Evolutionary conservation across 2,113 vertebrate species (phyloP), one percentile per base, ranked within the genome.

Genomic region (Irena cyanogastra): DNA sequence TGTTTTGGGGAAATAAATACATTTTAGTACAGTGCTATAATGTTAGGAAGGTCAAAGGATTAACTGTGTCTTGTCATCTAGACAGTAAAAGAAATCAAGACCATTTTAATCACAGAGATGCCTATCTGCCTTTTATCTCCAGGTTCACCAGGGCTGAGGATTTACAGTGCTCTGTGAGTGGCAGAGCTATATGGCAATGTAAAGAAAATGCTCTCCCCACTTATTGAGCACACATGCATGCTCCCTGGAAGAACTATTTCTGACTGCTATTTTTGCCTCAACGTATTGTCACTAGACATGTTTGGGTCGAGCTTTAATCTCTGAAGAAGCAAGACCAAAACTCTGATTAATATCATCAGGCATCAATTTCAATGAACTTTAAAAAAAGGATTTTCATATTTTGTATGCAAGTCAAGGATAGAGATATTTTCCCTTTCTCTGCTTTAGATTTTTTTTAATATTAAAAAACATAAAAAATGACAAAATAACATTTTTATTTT

Each of bases 51-150:
- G 87, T 72, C 59, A 87, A 50, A 72, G 69, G 63, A 93, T 60
- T 94, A 91, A 88, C 83, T 95, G 5, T 66, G 52, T 31, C 77
- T 83, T 93, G 84, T 93, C 93, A 85, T 68, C 78, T 47, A 88
- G 65, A 49, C 68, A 93, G 44, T 77, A 72, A 70, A 84, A 93
- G 56, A 87, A 94, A 82, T 71, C n/a, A 70, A 54, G 53, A 85
- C 11, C n/a, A 41, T 94, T 91, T 94, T 69, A 90, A 50, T 66
- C 65, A 44, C 3, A 71, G 63, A 66, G 82, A 68, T 86, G 54
- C 24, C 49, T 66, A 61, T 11, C 42, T 78, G 70, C 68, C 41
- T 94, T 91, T 81, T 52, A 65, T 30, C 52, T 86, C 57, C 44
- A 16, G 59, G 4, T 39, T 68, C 66, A 83, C 49, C 44, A 76